Evolutionary conservation across 1,140 invertebrate genomes (phyloP).

Genomic region (Ylistrum balloti): DNA sequence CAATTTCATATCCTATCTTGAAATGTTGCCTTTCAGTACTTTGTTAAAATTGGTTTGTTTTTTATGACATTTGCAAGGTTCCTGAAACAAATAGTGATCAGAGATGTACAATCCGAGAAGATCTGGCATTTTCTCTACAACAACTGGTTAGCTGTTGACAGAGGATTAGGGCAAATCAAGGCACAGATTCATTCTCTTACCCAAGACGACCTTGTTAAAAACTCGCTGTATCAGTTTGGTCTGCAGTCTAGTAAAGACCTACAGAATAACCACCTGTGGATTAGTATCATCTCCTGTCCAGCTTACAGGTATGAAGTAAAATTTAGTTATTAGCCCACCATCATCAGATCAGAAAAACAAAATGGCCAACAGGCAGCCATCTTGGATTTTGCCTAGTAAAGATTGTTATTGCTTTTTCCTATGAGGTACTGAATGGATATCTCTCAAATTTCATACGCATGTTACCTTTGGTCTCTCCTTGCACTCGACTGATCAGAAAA

Average conservation of each 20-base stretch:
- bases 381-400: too few species aligned
- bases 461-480: too few species aligned
- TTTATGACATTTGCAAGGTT: slow-evolving; percentile 63
- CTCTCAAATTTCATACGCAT: too few species aligned
- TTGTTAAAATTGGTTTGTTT: too few species aligned
- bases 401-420: too few species aligned
- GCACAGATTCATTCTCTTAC: slow-evolving; percentile 61
- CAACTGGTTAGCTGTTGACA: slow-evolving; percentile 71
- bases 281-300: slow-evolving; percentile 75
- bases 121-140: slow-evolving; percentile 72
- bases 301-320: slow-evolving; percentile 48
- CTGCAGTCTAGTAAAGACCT: slow-evolving; percentile 73
- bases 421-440: too few species aligned
- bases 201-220: slow-evolving; percentile 64
- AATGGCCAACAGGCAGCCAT: too few species aligned
- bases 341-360: too few species aligned
- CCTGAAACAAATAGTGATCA: slow-evolving; percentile 69
- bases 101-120: slow-evolving; percentile 66
- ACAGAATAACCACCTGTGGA: slow-evolving; percentile 73
- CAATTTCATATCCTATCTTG: too few species aligned
- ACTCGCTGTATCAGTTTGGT: slow-evolving; percentile 54
- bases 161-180: slow-evolving; percentile 57
- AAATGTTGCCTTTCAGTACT: too few species aligned
- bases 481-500: too few species aligned
- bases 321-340: too few species aligned